Evolutionary conservation across 2,888 invertebrate species (phyloP), one percentile per base, ranked within the genome.

Genomic region (Drosophila sordidapex): DNA sequence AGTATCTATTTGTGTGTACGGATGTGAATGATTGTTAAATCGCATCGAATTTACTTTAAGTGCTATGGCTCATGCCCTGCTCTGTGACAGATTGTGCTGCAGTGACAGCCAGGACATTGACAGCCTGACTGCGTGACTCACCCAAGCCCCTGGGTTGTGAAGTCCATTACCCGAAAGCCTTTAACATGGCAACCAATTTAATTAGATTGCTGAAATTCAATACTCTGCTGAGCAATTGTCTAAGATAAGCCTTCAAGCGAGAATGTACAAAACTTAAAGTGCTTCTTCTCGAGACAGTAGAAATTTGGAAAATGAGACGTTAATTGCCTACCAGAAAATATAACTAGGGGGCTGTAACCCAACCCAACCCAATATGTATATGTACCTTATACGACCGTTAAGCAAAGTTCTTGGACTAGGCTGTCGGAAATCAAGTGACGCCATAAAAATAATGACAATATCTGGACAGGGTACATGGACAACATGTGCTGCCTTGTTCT

Each of bases 161-260:
- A 57, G 56, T 56, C 21, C 13, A 43, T 40, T 56, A 53, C 21
- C n/a, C 18, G 46, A 25, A 25, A 58, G 43, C 52, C 35, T 62
- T 67, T 60, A n/a, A 52, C 72, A 76, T 82, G 81, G 82, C 74
- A 84, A 84, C 85, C 76, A 70, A 68, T 79, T 84, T 85, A 85
- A 85, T 81, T 85, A 73, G 76, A 63, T 81, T 56, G 69, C 51
- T 69, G 84, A 87, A 87, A 87, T 79, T 81, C 87, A 81, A 85
- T 85, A 82, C 72, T 67, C 54, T 70, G 66, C 48, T 61, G 15
- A 18, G 59, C 56, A 48, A 59, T 64, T 75, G 43, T n/a, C 33
- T 27, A 36, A n/a, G 38, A 36, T 13, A 31, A 8, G 58, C 49
- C 40, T 61, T n/a, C 2, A 36, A 38, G 38, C 43, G 21, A 52